Evolutionary conservation across 1,140 invertebrate genomes (phyloP), one percentile per base, ranked within the genome.

Genomic region (Pseudomyrmex pallidus): DNA sequence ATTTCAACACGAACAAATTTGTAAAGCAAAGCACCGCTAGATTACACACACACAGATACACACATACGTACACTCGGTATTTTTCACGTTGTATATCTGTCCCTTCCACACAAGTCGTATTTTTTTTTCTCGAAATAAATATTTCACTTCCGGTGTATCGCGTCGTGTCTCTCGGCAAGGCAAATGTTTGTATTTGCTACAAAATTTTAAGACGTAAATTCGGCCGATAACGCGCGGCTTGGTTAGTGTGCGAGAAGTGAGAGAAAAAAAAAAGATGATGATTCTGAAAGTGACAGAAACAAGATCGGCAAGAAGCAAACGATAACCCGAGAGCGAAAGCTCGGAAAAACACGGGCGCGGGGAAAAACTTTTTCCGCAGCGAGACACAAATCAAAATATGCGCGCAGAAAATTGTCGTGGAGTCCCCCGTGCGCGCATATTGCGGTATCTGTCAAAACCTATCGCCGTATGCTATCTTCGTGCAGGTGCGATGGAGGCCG

Each of bases 381-480:
- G 61, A 54, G 57, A 63, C 82, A 72, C 74, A 63, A 67, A 76
- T 85, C 70, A 67, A 84, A 87, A 87, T 74, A 35, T 35, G 35
- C 35, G 83, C 83, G 83, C 62, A 68, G 73, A 77, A 83, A 88
- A 87, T 87, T 73, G 72, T 54, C 52, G 70, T 54, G 15, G 22
- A 77, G 62, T 12, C 48, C 54, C 17, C 54, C 17, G 13, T n/a
- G 59, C 67, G 74, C 67, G 25, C 83, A 59, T 77, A 85, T 85
- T 56, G 76, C 44, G 22, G 68, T 84, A 73, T 73, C 86, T 83
- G 87, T 88, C 87, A 83, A 87, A 85, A 87, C 84, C 73, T 70
- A 87, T 87, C 83, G 76, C 54, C 56, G 67, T 46, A 70, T 85
- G 82, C 82, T 82, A 88, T 85, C 87, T 80, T 83, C 61, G 59